A percentile compares a stretch with the other conserved stretches of the same genome.
Evolutionary conservation across 92 coral and sea anemone species (phyloP).

Genomic region (Phenganax subtilis): DNA sequence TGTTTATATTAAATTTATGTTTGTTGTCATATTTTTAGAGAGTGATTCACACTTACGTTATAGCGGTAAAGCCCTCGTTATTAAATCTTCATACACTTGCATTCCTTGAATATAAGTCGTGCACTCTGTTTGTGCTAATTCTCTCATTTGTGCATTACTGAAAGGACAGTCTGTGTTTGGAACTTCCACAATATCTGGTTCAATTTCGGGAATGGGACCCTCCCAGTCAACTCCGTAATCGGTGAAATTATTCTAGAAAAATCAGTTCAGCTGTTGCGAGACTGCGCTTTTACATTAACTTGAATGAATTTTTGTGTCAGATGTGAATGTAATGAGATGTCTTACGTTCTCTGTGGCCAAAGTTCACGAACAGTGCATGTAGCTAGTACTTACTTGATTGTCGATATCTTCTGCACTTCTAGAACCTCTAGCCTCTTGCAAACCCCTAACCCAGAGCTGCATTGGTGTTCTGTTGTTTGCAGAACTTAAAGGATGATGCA

Average conservation of each 20-base stretch:
- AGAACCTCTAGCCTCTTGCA: slow-evolving; percentile 30
- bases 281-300: neutral
- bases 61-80: neutral
- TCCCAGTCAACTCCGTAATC: slow-evolving; percentile 55
- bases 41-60: neutral
- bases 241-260: slow-evolving; percentile 28
- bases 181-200: slow-evolving; percentile 46
- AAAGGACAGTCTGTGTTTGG: slow-evolving; percentile 52
- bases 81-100: slow-evolving; percentile 27
- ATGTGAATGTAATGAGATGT: neutral
- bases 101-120: slow-evolving; percentile 37
- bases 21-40: too few relatives aligned
- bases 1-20: too few relatives aligned
- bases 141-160: slow-evolving; percentile 30
- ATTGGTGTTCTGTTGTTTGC: slow-evolving; percentile 38
- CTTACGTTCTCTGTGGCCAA: neutral
- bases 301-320: neutral
- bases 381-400: neutral
- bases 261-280: neutral
- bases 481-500: slow-evolving; percentile 42
- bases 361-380: neutral
- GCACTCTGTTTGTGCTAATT: slow-evolving; percentile 34
- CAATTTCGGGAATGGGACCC: slow-evolving; percentile 52
- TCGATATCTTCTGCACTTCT: slow-evolving; percentile 22
- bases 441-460: slow-evolving; percentile 48